Evolutionary conservation across 2,888 invertebrate species (phyloP), one percentile per base, ranked within the genome.

Genomic region (Diarsia rubi): DNA sequence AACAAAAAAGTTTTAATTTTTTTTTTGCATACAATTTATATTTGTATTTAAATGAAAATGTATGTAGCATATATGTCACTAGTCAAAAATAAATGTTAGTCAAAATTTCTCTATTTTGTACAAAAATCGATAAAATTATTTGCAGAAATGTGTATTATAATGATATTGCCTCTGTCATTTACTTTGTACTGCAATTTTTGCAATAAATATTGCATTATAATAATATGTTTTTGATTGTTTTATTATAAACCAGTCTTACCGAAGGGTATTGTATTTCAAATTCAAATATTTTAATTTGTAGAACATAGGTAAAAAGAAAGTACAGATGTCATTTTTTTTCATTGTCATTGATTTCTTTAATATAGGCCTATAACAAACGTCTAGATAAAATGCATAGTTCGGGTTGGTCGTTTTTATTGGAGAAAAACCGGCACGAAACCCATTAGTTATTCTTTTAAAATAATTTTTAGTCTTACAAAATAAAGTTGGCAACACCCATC

Each of bases 201-300:
- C 44, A 78, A 83, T 83, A 79, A 81, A 81, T 67, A 69, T 67
- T 69, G 47, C 44, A 73, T 69, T 78, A 37, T 1, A 6, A 73
- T 44, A 57, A 60, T 49, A 63, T 16, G 37, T 12, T n/a, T 8
- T 0, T 0, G n/a, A 1, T 21, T 6, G 11, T 66, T 64, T 69
- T 47, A 52, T 66, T 73, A 42, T 12, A 9, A 16, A 62, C 27
- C 19, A 9, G 19, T 27, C 27, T 19, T 9, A 57, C 16, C 57
- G 1, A 57, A 16, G 9, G 27, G 27, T 27, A 27, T 9, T 9
- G 19, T 27, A 27, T 19, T 54, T n/a, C n/a, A n/a, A n/a, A n/a
- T n/a, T n/a, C n/a, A n/a, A n/a, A n/a, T n/a, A n/a, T n/a, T n/a
- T n/a, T n/a, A n/a, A n/a, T n/a, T n/a, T n/a, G n/a, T n/a, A n/a